Base-by-base conservation (phyloP, 2,888 invertebrate species). In the Ochropleura plecta region DNA sequence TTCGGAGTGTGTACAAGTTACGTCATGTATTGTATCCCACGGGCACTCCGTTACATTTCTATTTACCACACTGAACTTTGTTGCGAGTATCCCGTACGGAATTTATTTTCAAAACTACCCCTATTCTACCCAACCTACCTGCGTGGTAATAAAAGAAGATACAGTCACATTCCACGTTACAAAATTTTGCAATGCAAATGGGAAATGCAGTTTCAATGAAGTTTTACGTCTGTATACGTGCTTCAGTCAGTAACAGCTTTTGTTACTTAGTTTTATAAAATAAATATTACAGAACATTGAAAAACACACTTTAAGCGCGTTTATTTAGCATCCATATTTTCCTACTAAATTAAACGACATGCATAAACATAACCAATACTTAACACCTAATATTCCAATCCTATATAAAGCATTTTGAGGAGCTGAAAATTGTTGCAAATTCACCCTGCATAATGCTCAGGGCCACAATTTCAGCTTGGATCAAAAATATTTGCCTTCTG, bases 1-100 rank as follows among this genome's bases (percentile, higher is more conserved):
- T 48, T 30, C 30, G 30, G 1, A 30, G 30, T 30, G 30, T 30
- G 86, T 88, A 68, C 40, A 64, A 90, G 89, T 91, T 90, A 88
- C 88, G 89, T 86, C 79, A 79, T 82, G 83, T 86, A 87, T 84
- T 88, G 83, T 82, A 70, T 59, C 53, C 51, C 60, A 53, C 80
- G 72, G 72, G 67, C 79, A 85, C 88, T 84, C 78, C 79, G 86
- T 86, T 88, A 89, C 84, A 85, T 78, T 86, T 82, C 78, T 83
- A 68, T 84, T 81, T 71, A 65, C 62, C 55, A 42, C 64, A 59
- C 81, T 20, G 57, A 90, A 90, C 89, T 89, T 91, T 89, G 88
- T 89, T 88, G 84, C 83, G 85, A 89, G 88, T 88, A 86, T 85
- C 63, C 77, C 68, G 76, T 72, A 73, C 73, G 64, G 67, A 79